A percentile compares a stretch with the other conserved stretches of the same genome.
Conservation (phyloP, 2,888 invertebrate genomes). For the Scaptodrosophila latifasciaeformis region DNA sequence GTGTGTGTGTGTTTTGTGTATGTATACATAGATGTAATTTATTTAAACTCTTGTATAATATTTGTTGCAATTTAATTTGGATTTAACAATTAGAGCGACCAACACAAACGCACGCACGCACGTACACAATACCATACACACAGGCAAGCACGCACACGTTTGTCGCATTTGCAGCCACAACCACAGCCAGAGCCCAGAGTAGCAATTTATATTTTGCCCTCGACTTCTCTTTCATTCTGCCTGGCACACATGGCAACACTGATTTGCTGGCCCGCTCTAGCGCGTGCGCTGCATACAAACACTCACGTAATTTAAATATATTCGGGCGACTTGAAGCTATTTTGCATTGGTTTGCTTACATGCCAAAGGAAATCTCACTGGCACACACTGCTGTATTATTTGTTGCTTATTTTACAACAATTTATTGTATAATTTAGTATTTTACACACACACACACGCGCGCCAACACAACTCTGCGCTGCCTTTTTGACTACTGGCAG, state of each 20-base stretch:
- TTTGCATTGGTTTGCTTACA: slow-evolving; percentile 1
- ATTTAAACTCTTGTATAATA: slow-evolving; percentile 42
- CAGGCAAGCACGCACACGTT: no score
- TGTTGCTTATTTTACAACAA: slow-evolving; percentile 32
- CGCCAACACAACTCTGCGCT: slow-evolving; percentile 43
- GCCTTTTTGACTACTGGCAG: no score
- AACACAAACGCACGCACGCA: slow-evolving; percentile 14
- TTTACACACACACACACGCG: slow-evolving; percentile 52
- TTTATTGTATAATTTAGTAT: slow-evolving; percentile 53
- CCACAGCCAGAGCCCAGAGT: no score
- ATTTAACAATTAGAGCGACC: background rate
- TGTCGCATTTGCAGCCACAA: slow-evolving; percentile 50
- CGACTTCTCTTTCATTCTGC: slow-evolving; percentile 46
- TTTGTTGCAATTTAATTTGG: background rate
- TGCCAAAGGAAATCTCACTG: no score
- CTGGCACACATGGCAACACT: slow-evolving; percentile 33
- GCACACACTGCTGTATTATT: slow-evolving; percentile 34
- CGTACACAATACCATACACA: no score
- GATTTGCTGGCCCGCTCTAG: slow-evolving; percentile 57
- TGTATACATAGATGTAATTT: slow-evolving; percentile 32
- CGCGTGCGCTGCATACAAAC: slow-evolving; percentile 42
- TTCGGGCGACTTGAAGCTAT: slow-evolving; percentile 39
- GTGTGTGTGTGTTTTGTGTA: background rate
- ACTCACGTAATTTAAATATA: slow-evolving; percentile 53
- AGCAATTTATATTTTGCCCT: slow-evolving; percentile 41